A percentile compares a stretch with the other conserved stretches of the same genome.
phyloP scores from a whole-genome alignment of 2,888 invertebrate species.

The Sarcophaga subvicina region DNA sequence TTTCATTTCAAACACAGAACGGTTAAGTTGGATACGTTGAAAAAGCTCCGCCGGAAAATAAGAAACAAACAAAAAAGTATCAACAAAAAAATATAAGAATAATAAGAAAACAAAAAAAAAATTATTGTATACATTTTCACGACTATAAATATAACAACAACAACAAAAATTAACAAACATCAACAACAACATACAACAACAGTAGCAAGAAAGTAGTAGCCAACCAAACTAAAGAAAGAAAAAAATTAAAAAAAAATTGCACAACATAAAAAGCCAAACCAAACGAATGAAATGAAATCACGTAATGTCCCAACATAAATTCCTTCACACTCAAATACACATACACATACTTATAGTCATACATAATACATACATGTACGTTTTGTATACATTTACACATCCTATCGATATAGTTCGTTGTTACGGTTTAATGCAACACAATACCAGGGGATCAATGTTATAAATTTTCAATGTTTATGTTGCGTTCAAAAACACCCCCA shows the following conservation, averaged over 20 bases:
- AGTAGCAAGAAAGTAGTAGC: too few relatives aligned
- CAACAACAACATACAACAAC: constrained; percentile 4
- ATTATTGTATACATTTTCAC: constrained; percentile 7
- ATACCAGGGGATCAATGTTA: constrained; percentile 42
- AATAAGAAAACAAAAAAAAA: constrained; percentile 9
- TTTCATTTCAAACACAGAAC: constrained; percentile 67
- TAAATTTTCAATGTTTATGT: constrained; percentile 56
- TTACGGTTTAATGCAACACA: neutral
- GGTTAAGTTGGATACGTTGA: constrained; percentile 68
- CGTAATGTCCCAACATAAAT: constrained; percentile 64
- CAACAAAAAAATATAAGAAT: constrained; percentile 12
- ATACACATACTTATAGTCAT: neutral
- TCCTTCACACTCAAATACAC: constrained; percentile 14
- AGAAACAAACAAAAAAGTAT: constrained; percentile 27
- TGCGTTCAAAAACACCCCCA: neutral
- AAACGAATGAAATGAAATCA: constrained; percentile 57
- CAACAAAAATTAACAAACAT: neutral
- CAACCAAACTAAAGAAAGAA: neutral
- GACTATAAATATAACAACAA: constrained; percentile 6
- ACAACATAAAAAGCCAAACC: neutral
- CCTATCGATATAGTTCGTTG: neutral
- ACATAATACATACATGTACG: neutral
- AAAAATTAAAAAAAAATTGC: neutral
- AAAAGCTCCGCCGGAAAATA: constrained; percentile 59
- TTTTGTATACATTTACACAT: neutral